These are phyloP conservation scores for Halichoerus grypus DNA, from an alignment of 2,113 vertebrate genomes.

Conservation along the genomic window DNA sequence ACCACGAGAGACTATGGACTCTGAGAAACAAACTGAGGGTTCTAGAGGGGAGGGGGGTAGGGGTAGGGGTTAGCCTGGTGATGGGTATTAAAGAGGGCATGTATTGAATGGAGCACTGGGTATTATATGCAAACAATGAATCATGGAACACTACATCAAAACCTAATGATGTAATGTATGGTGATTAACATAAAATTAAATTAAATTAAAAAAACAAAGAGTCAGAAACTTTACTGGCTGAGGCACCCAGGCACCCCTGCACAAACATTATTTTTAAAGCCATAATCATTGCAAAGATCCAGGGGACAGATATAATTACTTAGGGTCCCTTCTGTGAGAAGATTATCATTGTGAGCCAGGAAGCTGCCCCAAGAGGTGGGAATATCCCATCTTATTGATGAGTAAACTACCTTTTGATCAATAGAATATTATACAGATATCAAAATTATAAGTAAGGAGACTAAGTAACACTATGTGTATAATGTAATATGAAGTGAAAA, in stretches of 20 bases:
- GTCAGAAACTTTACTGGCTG: neutral
- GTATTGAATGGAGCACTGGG: too few relatives aligned
- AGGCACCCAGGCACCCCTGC: neutral
- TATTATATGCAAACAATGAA: too few relatives aligned
- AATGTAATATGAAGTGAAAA: neutral
- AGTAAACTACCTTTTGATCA: constrained; percentile 6
- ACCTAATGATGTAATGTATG: too few relatives aligned
- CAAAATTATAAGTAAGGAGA: neutral
- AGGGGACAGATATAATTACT: neutral
- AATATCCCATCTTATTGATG: neutral
- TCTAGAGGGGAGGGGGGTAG: too few relatives aligned
- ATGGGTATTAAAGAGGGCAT: too few relatives aligned
- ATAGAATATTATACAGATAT: neutral
- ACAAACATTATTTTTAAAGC: constrained; percentile 29
- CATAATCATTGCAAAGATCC: neutral
- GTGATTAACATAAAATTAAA: too few relatives aligned
- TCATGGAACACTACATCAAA: too few relatives aligned
- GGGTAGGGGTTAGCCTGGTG: too few relatives aligned
- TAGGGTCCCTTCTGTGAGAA: neutral
- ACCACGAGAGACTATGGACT: too few relatives aligned
- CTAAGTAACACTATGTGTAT: neutral
- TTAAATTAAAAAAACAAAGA: neutral
- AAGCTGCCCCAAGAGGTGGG: neutral
- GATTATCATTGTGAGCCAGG: neutral
- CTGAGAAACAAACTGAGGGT: too few relatives aligned